Conservation (phyloP, 2,888 invertebrate species). For the Ctenicera cuprea region DNA sequence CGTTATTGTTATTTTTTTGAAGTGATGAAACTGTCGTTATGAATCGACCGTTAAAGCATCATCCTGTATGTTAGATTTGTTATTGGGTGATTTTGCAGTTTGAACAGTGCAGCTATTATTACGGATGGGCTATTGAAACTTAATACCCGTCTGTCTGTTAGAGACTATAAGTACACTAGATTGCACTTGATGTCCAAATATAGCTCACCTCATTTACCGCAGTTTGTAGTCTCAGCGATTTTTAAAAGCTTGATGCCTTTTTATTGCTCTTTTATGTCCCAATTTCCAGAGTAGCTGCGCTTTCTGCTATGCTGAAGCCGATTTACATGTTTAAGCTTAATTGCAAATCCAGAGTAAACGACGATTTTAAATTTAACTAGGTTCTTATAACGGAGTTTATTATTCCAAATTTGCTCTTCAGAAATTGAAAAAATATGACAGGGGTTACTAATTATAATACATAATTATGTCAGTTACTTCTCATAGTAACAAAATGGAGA, state of each 20-base stretch:
- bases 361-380: background rate
- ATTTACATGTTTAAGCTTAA: conserved; percentile 37
- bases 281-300: conserved; percentile 35
- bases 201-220: conserved; percentile 57
- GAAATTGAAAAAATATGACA: background rate
- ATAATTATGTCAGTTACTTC: no score
- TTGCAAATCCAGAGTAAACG: conserved; percentile 32
- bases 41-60: background rate
- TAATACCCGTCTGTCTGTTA: conserved; percentile 52
- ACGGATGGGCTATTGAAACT: conserved; percentile 55
- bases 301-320: conserved; percentile 34
- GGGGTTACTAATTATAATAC: no score
- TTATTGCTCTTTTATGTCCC: conserved; percentile 44
- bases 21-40: conserved; percentile 18
- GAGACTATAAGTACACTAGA: conserved; percentile 55
- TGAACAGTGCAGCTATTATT: conserved; percentile 43
- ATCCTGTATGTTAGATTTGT: conserved; percentile 8
- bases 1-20: conserved; percentile 21
- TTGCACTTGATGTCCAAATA: conserved; percentile 60
- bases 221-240: conserved; percentile 59
- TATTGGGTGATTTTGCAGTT: conserved; percentile 43
- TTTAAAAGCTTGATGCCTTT: conserved; percentile 53
- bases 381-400: conserved; percentile 3
- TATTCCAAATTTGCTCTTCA: background rate
- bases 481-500: no score